A percentile compares a stretch with the other conserved stretches of the same genome.
These are phyloP conservation scores for Drosophila kohkoa DNA, from an alignment of 1,140 invertebrate genomes.

Conservation along the genomic window DNA sequence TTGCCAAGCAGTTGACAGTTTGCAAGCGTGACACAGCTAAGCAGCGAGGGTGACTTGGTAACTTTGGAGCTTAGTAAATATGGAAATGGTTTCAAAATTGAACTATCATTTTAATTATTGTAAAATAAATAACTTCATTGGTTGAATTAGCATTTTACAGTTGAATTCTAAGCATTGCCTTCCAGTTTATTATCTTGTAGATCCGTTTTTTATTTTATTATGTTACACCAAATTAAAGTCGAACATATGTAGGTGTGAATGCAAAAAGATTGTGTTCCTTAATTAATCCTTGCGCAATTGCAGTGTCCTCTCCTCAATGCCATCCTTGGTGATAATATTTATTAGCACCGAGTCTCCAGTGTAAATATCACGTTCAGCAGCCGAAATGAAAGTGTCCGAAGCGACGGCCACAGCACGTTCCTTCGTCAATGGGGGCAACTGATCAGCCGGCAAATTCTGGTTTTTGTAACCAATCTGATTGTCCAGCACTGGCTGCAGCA, in stretches of 20 bases:
- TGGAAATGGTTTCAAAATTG: not conserved
- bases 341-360: conserved; percentile 97
- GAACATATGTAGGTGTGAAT: conserved; percentile 35
- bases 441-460: conserved; percentile 90
- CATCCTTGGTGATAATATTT: conserved; percentile 96
- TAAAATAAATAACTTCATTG: not conserved
- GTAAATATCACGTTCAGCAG: conserved; percentile 98
- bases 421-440: conserved; percentile 87
- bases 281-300: conserved; percentile 92
- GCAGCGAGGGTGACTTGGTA: not conserved
- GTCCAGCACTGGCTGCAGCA: conserved; percentile 94
- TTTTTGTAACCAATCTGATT: conserved; percentile 96
- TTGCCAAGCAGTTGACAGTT: conserved; percentile 2
- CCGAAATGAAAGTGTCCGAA: conserved; percentile 98
- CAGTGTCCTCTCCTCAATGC: conserved; percentile 90
- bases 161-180: not conserved
- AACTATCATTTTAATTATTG: not conserved
- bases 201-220: conserved; percentile 41
- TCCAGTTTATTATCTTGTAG: conserved; percentile 22
- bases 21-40: conserved; percentile 2
- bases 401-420: conserved; percentile 94
- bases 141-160: not conserved
- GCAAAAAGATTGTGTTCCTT: conserved; percentile 11
- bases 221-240: conserved; percentile 63
- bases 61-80: not conserved